A percentile compares a stretch with the other conserved stretches of the same genome.
Evolutionary conservation across 1,140 invertebrate genomes (phyloP).

Genomic region (Branchinecta lindahli): DNA sequence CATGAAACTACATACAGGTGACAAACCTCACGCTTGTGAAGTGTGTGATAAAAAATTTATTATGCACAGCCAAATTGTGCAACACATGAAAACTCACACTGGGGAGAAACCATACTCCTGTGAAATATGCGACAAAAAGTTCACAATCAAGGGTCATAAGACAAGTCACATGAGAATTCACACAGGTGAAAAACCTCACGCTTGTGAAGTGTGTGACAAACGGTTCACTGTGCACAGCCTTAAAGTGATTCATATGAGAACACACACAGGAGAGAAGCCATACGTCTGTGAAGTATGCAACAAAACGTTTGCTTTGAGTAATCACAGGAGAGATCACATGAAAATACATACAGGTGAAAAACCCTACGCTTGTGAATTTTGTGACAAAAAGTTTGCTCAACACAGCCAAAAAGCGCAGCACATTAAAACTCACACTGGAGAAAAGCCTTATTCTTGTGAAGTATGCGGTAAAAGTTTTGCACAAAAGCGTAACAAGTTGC

Average conservation of each 20-base stretch:
- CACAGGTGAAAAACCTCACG: background rate
- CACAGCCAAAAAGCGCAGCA: background rate
- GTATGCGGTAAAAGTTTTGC: constrained; percentile 50
- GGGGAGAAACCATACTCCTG: background rate
- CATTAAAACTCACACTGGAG: background rate
- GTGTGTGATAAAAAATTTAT: too few species aligned
- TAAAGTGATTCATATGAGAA: constrained; percentile 91
- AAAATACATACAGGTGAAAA: constrained; percentile 96
- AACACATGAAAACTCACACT: too few species aligned
- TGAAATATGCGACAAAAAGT: background rate
- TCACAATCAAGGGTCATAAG: background rate
- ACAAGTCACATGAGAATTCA: background rate
- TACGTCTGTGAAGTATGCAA: constrained; percentile 83
- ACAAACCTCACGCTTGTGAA: too few species aligned
- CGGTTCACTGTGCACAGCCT: constrained; percentile 95
- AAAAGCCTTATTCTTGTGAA: background rate
- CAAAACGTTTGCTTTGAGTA: constrained; percentile 90
- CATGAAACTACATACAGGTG: background rate
- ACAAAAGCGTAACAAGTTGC: constrained; percentile 62
- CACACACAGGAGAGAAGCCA: constrained; percentile 98
- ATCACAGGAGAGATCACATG: constrained; percentile 84
- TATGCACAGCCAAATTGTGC: too few species aligned
- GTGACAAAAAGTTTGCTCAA: constrained; percentile 95
- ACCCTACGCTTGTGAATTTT: constrained; percentile 95
- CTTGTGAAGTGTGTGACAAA: constrained; percentile 71